Base-by-base conservation (phyloP, 1,140 invertebrate species). In the Megalopta genalis region DNA sequence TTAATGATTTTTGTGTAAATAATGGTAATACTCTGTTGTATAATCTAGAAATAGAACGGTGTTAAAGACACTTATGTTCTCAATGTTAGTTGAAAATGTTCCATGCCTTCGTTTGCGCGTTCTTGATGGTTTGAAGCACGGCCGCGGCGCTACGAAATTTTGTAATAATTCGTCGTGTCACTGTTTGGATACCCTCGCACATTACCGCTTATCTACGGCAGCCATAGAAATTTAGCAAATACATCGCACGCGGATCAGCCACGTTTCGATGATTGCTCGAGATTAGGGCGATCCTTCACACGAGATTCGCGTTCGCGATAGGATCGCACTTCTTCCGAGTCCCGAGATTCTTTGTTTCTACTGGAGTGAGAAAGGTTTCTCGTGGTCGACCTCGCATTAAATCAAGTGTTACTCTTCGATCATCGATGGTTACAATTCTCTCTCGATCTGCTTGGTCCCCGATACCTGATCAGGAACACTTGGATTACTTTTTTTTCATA, bases 211-310 rank as follows among this genome's bases (percentile, higher is more conserved):
- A 89, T 90, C 87, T 88, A 80, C 59, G 83, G 82, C 82, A 72
- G 81, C 84, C 79, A 84, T 78, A 80, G 83, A 87, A 89, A 86
- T 84, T 83, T 80, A 75, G 81, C 85, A 85, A 89, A 90, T 90
- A 90, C 87, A 90, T 90, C 88, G 88, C 88, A 89, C 85, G 87
- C 87, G 83, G 87, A 39, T 37, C 39, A 25, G 8, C 23, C 66
- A 54, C 90, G 88, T 91, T 90, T 90, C 90, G 90, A 92, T 91
- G 84, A 91, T 90, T 90, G 89, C 83, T 68, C 63, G 75, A 91
- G 91, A 92, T 92, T 89, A 74, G 66, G 67, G 27, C 46, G 46
- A 46, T 49, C 25, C 23, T 68, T 49, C 66, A 10, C 46, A 21
- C 66, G 27, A 68, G 71, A 86, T 86, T 46, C 46, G 66, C n/a